A percentile compares a stretch with the other conserved stretches of the same genome.
These are phyloP conservation scores for Gisinianus flammeolus DNA, from an alignment of 2,888 invertebrate species.

Conservation along the genomic window DNA sequence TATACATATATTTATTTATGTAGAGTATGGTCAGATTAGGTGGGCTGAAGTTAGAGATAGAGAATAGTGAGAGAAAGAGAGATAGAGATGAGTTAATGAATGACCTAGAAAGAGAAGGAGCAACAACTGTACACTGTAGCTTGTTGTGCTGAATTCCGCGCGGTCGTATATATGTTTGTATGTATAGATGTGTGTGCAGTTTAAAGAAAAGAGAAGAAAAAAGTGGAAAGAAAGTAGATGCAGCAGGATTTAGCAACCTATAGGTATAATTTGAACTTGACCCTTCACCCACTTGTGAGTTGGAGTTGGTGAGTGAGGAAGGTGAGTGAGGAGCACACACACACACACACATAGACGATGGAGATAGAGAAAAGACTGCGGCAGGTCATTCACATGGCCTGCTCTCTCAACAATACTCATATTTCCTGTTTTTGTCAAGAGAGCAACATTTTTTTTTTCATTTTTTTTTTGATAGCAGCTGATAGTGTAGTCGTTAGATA, in stretches of 20 bases:
- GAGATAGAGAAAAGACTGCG: neutral
- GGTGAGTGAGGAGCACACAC: conserved; percentile 7
- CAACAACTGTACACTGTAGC: conserved; percentile 14
- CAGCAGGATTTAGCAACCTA: conserved; percentile 58
- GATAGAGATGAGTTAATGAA: neutral
- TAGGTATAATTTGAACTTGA: conserved; percentile 57
- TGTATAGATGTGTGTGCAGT: neutral
- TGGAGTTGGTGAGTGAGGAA: conserved; percentile 6
- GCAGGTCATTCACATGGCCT: conserved; percentile 36
- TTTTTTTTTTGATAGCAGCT: neutral
- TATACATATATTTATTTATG: too few relatives aligned
- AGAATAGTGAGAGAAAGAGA: neutral
- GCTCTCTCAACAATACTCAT: conserved; percentile 1
- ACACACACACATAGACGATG: neutral
- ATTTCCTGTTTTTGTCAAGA: conserved; percentile 33
- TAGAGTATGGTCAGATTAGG: too few relatives aligned
- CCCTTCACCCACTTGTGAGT: conserved; percentile 57
- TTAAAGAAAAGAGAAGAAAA: neutral
- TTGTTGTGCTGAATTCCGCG: conserved; percentile 26
- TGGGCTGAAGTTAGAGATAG: neutral
- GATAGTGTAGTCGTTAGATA: conserved; percentile 14
- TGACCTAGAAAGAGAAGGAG: conserved; percentile 35
- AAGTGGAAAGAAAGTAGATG: conserved; percentile 57
- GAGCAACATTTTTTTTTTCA: neutral
- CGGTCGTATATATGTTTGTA: neutral